Evolutionary conservation across 2,888 invertebrate genomes (phyloP).

Genomic region (Pristionchus japonicus): DNA sequence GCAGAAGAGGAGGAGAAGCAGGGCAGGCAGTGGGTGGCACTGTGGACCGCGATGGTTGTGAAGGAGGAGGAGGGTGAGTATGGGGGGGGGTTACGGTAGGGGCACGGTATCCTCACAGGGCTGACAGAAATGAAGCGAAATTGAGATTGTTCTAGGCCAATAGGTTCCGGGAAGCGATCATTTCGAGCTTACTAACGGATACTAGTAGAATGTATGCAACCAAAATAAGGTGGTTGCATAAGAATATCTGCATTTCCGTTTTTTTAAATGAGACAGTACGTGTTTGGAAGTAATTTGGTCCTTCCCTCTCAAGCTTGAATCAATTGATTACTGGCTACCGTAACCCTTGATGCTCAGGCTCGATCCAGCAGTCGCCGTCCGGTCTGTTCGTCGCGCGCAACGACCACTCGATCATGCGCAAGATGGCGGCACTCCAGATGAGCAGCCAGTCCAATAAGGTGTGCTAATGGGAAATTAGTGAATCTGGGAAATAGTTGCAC

Average conservation of each 20-base stretch:
- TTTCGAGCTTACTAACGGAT: too few relatives aligned
- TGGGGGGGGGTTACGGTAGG: not conserved
- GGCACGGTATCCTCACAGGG: not conserved
- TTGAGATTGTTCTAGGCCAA: too few relatives aligned
- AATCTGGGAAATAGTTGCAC: too few relatives aligned
- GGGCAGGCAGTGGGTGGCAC: not conserved
- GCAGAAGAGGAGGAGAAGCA: not conserved
- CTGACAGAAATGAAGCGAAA: too few relatives aligned
- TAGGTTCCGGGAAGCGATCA: too few relatives aligned
- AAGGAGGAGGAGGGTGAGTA: conserved; percentile 13
- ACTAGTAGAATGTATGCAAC: too few relatives aligned
- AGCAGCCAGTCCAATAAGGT: not conserved
- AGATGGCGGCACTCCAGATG: conserved; percentile 31
- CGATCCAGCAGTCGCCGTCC: not conserved
- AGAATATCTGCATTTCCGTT: too few relatives aligned
- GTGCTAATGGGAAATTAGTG: not conserved
- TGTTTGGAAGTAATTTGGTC: too few relatives aligned
- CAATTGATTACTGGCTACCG: not conserved
- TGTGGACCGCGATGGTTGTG: not conserved
- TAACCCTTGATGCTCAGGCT: not conserved
- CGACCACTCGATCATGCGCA: conserved; percentile 18
- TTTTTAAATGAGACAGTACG: too few relatives aligned
- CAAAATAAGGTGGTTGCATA: too few relatives aligned
- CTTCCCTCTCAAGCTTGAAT: too few relatives aligned
- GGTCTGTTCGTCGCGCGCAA: not conserved